Base-by-base conservation (phyloP, 2,113 vertebrate species). In the Pongo abelii region DNA sequence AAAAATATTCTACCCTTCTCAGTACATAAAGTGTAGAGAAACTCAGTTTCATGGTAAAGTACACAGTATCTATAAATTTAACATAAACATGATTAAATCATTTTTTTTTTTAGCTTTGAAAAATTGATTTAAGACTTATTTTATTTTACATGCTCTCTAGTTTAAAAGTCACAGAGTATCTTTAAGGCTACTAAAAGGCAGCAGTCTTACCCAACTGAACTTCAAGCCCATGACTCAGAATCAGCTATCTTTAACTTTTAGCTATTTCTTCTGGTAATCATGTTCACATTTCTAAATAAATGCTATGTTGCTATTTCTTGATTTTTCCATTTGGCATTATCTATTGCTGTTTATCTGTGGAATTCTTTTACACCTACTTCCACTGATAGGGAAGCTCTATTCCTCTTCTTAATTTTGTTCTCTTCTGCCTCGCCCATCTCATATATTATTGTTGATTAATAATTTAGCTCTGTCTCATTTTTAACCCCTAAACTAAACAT, bases 211-310 rank as follows among this genome's bases (percentile, higher is more conserved):
- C 67, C 11, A 93, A 10, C 46, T 90, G 18, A 93, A 22, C 59
- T 89, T 95, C 23, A 90, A 86, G 59, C 43, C 52, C 13, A 10
- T 86, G 72, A 75, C 46, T 96, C 23, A 86, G 40, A 94, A 61
- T 85, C 48, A 81, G 87, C 59, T n/a, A 84, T 43, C 18, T 77
- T 88, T 91, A 91, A 64, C 10, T 72, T 87, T 77, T 48, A 72
- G 35, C 23, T 72, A 23, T 89, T 96, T 83, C 16, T 92, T 79
- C 67, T 77, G 22, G 32, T 93, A 81, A 80, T 96, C 64, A 78
- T 74, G 38, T 96, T 10, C 77, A 80, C 88, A 94, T 89, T 95
- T 94, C 17, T 85, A 75, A 94, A 43, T 85, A 57, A 38, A 69
- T 67, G 50, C 40, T 94, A 69, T 38, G 23, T 94, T 70, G 27